Evolutionary conservation across 2,113 vertebrate genomes (phyloP).

Genomic region (Scartelaos histophorus): DNA sequence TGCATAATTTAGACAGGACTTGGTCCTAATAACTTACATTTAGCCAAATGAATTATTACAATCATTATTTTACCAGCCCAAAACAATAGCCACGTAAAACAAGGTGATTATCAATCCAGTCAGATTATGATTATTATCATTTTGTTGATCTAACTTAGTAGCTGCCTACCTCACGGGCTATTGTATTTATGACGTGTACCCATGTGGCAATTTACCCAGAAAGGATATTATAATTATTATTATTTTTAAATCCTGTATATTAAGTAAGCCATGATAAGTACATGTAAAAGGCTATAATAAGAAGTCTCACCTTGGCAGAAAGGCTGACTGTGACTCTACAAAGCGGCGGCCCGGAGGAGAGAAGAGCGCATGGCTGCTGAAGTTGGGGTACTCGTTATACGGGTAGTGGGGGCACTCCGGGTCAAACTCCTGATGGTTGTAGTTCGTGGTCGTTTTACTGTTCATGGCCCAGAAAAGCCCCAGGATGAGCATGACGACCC

Average conservation of each 20-base stretch:
- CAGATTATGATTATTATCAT: neutral
- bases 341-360: slow-evolving; percentile 69
- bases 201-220: neutral
- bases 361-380: slow-evolving; percentile 73
- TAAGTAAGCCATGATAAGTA: neutral
- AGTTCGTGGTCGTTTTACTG: slow-evolving; percentile 66
- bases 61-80: neutral
- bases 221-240: no score
- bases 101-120: neutral
- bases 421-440: slow-evolving; percentile 63
- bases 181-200: neutral
- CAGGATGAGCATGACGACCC: slow-evolving; percentile 79
- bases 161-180: neutral
- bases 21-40: neutral
- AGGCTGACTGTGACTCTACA: slow-evolving; percentile 77
- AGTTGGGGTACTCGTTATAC: slow-evolving; percentile 73
- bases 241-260: no score
- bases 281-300: neutral
- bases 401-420: slow-evolving; percentile 68
- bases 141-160: neutral
- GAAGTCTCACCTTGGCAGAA: slow-evolving; percentile 72
- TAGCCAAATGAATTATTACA: no score
- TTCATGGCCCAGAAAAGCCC: slow-evolving; percentile 82
- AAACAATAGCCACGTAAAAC: neutral
- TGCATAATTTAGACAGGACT: neutral